Evolutionary conservation across 2,113 vertebrate genomes (phyloP).

Genomic region (Cyanoliseus patagonus): DNA sequence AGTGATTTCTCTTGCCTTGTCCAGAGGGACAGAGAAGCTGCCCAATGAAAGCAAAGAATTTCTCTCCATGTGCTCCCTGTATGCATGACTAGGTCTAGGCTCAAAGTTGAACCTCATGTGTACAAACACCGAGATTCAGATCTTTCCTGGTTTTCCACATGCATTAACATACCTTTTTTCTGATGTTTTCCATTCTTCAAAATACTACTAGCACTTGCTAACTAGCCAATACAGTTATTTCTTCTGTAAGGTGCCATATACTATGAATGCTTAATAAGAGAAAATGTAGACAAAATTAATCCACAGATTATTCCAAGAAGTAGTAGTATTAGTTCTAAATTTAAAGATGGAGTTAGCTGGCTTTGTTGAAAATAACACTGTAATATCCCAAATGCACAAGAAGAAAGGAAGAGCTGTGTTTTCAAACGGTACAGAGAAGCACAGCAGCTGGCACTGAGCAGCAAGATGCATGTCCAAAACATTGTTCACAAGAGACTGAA

Average conservation of each 20-base stretch:
- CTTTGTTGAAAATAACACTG: background rate
- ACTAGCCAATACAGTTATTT: background rate
- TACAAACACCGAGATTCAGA: background rate
- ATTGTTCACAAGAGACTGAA: background rate
- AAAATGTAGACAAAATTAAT: background rate
- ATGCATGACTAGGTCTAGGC: background rate
- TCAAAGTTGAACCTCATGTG: background rate
- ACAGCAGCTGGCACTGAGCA: background rate
- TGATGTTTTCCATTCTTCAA: background rate
- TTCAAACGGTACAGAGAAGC: background rate
- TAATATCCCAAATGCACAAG: background rate
- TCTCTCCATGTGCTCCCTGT: background rate
- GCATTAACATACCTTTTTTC: background rate
- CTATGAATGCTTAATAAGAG: background rate
- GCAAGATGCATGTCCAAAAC: accelerated
- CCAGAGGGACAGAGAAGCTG: background rate
- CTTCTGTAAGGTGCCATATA: background rate
- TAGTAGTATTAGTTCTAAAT: background rate
- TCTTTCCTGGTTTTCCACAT: background rate
- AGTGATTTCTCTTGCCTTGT: background rate
- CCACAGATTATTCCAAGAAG: background rate
- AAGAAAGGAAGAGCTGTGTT: background rate
- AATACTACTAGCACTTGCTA: background rate
- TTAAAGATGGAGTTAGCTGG: background rate
- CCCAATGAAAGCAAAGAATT: background rate